Base-by-base conservation (phyloP, 2,113 vertebrate genomes). In the Taxidea taxus region DNA sequence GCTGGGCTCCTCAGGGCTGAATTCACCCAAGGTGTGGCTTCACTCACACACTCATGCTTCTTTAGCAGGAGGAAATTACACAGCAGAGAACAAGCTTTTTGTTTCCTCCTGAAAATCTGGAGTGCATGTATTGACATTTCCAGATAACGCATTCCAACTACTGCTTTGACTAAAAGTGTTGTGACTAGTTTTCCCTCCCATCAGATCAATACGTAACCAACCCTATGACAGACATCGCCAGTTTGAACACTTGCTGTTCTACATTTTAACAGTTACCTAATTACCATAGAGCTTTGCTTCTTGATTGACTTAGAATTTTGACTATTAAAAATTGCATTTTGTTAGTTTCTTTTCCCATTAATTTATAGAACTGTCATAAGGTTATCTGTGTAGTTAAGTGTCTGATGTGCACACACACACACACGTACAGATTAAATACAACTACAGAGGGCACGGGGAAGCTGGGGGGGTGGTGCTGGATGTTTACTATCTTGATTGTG, bases 111-210 rank as follows among this genome's bases (percentile, higher is more conserved):
- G 29, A 75, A 80, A 88, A 12, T 4, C 0, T 66, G 12, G 31
- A 12, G 37, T 51, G 3, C 10, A 4, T 88, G 4, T 21, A 3
- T 47, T 88, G 82, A 78, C 49, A 70, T 39, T 75, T 85, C 85
- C 94, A 37, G n/a, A 54, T n/a, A 58, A 0, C 7, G 9, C 58
- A 15, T 0, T 1, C 0, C 60, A 29, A 42, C 34, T 44, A 6
- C 66, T 12, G 23, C 92, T 87, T 83, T 49, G 29, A 92, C 68
- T 84, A 51, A 95, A 87, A 16, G 58, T 74, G 47, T 4, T 56
- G n/a, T 7, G 6, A 60, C 2, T 23, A 70, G 54, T 84, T 64
- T 29, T 25, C 11, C 58, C 23, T 81, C 34, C 31, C 39, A 8
- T 70, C 82, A 87, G 84, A 9, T 1, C 56, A 44, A 18, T 2